Evolutionary conservation across 2,888 invertebrate genomes (phyloP).

Genomic region (Stenolophus ochropezus): DNA sequence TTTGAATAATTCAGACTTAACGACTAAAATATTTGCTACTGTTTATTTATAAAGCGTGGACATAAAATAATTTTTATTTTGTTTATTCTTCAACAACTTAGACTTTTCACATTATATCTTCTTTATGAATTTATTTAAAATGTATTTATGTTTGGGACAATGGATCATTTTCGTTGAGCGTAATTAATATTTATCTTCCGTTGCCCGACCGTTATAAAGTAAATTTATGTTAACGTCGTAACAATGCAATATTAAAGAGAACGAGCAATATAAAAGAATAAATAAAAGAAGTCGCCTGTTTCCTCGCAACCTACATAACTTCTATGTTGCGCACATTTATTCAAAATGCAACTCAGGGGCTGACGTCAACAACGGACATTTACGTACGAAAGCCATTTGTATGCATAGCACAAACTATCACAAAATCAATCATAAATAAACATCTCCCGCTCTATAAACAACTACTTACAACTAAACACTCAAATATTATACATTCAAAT

Average conservation of each 20-base stretch:
- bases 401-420: slow-evolving; percentile 43
- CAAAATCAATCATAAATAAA: slow-evolving; percentile 44
- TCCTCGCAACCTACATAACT: slow-evolving; percentile 48
- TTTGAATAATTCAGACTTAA: too few species aligned
- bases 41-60: too few species aligned
- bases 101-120: too few species aligned
- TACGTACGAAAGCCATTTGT: slow-evolving; percentile 46
- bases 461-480: not conserved
- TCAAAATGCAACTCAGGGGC: slow-evolving; percentile 43
- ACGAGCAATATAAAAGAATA: slow-evolving; percentile 7
- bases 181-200: not conserved
- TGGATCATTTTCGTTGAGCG: not conserved
- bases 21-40: too few species aligned
- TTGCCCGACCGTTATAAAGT: not conserved
- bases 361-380: slow-evolving; percentile 45
- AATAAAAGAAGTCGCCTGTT: slow-evolving; percentile 14
- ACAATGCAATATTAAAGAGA: not conserved
- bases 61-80: too few species aligned
- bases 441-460: not conserved
- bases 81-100: too few species aligned
- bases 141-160: too few species aligned
- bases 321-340: slow-evolving; percentile 40
- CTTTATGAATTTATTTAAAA: too few species aligned
- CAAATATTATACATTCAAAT: slow-evolving; percentile 7
- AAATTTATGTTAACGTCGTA: not conserved